Evolutionary conservation across 2,113 vertebrate genomes (phyloP).

Genomic region (Aldabrachelys gigantea): DNA sequence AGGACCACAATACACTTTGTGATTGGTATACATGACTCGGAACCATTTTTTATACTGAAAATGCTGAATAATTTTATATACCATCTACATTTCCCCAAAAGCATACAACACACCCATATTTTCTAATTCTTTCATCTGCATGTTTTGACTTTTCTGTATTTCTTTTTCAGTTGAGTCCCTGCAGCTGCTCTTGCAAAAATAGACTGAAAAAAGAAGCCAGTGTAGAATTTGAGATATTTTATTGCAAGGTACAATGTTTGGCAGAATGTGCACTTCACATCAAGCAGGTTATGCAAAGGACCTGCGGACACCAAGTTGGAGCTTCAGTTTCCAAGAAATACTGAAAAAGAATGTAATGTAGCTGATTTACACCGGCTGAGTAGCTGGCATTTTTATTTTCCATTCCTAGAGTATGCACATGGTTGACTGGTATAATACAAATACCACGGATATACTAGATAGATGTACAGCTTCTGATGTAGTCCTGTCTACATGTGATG

Average conservation of each 20-base stretch:
- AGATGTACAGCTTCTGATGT: not conserved
- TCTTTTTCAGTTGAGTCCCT: not conserved
- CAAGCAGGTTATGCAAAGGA: not conserved
- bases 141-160: not conserved
- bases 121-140: not conserved
- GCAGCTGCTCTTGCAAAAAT: not conserved
- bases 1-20: not conserved
- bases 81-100: not conserved
- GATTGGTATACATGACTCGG: not conserved
- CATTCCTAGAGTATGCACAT: not conserved
- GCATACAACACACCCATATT: not conserved
- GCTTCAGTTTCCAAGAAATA: not conserved
- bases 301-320: not conserved
- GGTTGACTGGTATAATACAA: not conserved
- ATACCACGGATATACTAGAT: not conserved
- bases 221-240: not conserved
- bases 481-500: not conserved
- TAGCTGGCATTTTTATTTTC: not conserved
- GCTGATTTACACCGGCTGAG: not conserved
- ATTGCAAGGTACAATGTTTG: not conserved
- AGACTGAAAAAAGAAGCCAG: not conserved
- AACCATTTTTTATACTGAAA: not conserved
- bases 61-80: not conserved
- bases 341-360: not conserved
- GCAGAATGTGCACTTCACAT: not conserved